A percentile compares a stretch with the other conserved stretches of the same genome.
phyloP scores from a whole-genome alignment of 1,140 invertebrate species.

The Anoplophora glabripennis region DNA sequence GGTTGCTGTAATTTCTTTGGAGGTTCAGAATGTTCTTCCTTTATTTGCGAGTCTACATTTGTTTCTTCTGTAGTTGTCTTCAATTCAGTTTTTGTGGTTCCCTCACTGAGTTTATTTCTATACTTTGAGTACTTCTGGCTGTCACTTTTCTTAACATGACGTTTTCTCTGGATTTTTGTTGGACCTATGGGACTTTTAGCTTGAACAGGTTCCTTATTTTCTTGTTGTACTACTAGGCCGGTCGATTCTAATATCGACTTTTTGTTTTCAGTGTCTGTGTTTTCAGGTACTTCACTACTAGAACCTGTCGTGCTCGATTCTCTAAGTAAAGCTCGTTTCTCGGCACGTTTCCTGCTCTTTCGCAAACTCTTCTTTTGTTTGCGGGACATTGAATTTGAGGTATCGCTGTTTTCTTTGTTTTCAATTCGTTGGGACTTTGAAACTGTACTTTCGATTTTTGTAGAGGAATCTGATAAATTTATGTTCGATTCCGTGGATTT shows the following conservation, averaged over 20 bases:
- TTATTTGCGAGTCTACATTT: no score
- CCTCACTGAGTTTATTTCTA: conserved; percentile 18
- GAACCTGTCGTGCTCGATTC: conserved; percentile 31
- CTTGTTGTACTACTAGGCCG: neutral
- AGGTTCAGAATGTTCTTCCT: no score
- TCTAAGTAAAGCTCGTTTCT: conserved; percentile 10
- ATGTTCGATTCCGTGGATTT: no score
- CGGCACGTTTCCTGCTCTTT: conserved; percentile 16
- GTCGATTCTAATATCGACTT: neutral
- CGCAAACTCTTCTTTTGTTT: conserved; percentile 18
- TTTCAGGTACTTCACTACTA: conserved; percentile 27
- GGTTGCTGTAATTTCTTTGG: no score
- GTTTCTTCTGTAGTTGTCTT: conserved; percentile 22
- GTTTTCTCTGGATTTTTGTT: conserved; percentile 23
- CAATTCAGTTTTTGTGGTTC: conserved; percentile 1
- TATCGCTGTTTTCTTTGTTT: neutral
- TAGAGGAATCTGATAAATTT: neutral
- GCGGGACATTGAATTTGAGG: neutral
- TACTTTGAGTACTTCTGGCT: conserved; percentile 26
- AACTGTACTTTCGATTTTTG: neutral
- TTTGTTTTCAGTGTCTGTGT: neutral
- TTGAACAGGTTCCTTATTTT: neutral
- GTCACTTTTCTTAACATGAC: conserved; percentile 22
- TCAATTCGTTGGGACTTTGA: neutral
- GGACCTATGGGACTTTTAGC: neutral